These are phyloP conservation scores for Poecilia velifera DNA, from an alignment of 2,797 vertebrate species.

Conservation along the genomic window DNA sequence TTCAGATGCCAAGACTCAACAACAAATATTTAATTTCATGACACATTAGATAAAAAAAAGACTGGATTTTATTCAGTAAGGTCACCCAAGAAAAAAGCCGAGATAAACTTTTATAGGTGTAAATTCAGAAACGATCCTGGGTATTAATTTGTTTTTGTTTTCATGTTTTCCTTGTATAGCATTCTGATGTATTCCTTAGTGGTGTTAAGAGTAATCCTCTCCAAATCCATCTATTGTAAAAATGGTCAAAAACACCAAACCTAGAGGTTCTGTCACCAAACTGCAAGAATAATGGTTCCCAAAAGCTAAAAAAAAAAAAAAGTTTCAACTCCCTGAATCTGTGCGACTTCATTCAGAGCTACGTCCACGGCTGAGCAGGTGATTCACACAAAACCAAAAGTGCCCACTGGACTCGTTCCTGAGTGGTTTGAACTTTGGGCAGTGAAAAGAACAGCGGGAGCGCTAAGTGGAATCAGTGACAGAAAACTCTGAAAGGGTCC, in stretches of 20 bases:
- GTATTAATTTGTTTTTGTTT: not conserved
- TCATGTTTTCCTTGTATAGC: not conserved
- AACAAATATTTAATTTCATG: not conserved
- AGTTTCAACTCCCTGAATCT: not conserved
- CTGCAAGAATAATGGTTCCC: not conserved
- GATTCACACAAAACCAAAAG: constrained; percentile 27
- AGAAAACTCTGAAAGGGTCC: constrained; percentile 53
- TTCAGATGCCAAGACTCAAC: not conserved
- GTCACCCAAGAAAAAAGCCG: not conserved
- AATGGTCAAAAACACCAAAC: not conserved
- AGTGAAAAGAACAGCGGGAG: constrained; percentile 49
- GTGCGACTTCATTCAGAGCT: constrained; percentile 6
- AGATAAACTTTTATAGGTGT: not conserved
- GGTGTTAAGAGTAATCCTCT: not conserved
- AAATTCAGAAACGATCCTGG: not conserved
- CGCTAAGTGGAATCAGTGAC: constrained; percentile 39
- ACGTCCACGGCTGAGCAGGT: constrained; percentile 7
- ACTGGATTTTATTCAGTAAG: not conserved
- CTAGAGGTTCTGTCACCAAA: not conserved
- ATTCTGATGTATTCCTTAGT: not conserved
- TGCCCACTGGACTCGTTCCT: constrained; percentile 26
- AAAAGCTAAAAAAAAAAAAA: not conserved
- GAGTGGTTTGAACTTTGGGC: constrained; percentile 35
- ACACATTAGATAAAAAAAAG: not conserved
- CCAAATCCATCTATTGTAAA: not conserved